Base-by-base conservation (phyloP, 2,797 vertebrate species). In the Dendrocincla fuliginosa region DNA sequence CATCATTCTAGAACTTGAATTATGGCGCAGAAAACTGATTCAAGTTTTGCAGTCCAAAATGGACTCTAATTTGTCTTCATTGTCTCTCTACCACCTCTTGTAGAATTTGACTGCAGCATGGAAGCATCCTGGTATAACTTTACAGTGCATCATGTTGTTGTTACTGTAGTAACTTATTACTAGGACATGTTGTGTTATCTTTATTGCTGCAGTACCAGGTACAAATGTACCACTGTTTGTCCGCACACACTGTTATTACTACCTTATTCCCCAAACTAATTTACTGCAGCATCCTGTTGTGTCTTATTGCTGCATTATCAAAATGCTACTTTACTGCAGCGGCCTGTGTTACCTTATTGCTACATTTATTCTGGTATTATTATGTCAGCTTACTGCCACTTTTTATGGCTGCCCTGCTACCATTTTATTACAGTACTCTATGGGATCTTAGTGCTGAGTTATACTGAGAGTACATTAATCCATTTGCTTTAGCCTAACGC, bases 361-460 rank as follows among this genome's bases (percentile, higher is more conserved):
- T 98, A 97, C 96, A 98, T 98, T 96, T 96, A 97, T 97, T 95
- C 97, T 97, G 91, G 96, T 94, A 95, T 90, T 94, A 89, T 93
- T 84, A 93, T 93, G 89, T 90, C 92, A 95, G 92, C 85, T 95
- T 95, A 90, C 90, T 94, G 95, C 81, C 82, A 90, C 87, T 86
- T 93, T 96, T 95, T 96, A 96, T 95, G 95, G 97, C 96, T 97
- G 95, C 96, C 91, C 96, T 95, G 95, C 95, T 94, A 92, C 95
- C 87, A 77, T 85, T 95, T 96, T 95, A 95, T 94, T 96, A 86
- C 81, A 91, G 89, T 93, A 73, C 95, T 97, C 96, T 89, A 86
- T 90, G 89, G 92, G 86, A 95, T 91, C 95, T 95, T 95, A 96
- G 96, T 30, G 64, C 85, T 71, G 96, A 96, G 95, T 96, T 95